phyloP scores from a whole-genome alignment of 2,888 invertebrate species.

The Pocota personata region DNA sequence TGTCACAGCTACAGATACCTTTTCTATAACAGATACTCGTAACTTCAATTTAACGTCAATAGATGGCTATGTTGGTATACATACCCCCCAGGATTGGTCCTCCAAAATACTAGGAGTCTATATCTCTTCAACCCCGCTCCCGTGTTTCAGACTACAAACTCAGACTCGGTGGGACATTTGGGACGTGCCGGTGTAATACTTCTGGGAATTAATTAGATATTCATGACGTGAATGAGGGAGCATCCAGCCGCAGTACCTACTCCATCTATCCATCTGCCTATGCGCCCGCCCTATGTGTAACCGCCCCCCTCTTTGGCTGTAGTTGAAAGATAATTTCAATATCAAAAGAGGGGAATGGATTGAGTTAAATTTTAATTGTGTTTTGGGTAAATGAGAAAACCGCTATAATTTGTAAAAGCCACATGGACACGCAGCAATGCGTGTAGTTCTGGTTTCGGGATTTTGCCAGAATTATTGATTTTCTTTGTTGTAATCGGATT shows the following conservation, averaged over 20 bases:
- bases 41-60: constrained; percentile 47
- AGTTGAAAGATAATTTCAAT: constrained; percentile 64
- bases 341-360: constrained; percentile 56
- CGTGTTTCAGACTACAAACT: neutral
- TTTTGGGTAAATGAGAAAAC: constrained; percentile 64
- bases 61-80: too few relatives aligned
- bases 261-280: constrained; percentile 46
- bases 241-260: constrained; percentile 60
- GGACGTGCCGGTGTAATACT: constrained; percentile 70
- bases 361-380: constrained; percentile 72
- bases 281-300: constrained; percentile 1
- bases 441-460: constrained; percentile 47
- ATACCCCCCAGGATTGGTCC: neutral
- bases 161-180: constrained; percentile 52
- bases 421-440: constrained; percentile 66
- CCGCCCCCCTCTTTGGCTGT: neutral
- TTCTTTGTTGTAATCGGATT: constrained; percentile 38
- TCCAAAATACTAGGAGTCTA: constrained; percentile 1
- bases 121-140: neutral
- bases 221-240: constrained; percentile 67
- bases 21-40: constrained; percentile 2
- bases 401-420: constrained; percentile 70
- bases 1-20: neutral
- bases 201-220: constrained; percentile 73
- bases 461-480: constrained; percentile 61